Evolutionary conservation across 2,113 vertebrate species (phyloP).

Genomic region (Rhinichthys klamathensis): DNA sequence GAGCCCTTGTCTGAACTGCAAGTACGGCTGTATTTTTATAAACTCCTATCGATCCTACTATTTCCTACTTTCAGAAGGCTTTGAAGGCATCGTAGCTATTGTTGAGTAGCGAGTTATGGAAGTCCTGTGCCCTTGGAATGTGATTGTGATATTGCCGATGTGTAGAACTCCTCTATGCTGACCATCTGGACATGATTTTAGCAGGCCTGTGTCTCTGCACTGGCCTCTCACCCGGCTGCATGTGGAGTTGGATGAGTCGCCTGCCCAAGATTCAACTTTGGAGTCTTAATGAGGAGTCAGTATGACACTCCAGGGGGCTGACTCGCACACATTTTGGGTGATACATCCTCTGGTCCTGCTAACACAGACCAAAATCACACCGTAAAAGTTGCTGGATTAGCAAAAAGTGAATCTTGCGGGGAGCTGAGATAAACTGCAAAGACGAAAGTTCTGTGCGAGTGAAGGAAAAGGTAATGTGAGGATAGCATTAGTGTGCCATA

Average conservation of each 20-base stretch:
- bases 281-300: slow-evolving; percentile 53
- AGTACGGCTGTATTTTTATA: slow-evolving; percentile 6
- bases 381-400: slow-evolving; percentile 49
- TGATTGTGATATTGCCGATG: slow-evolving; percentile 34
- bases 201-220: slow-evolving; percentile 1
- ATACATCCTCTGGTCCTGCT: slow-evolving; percentile 58
- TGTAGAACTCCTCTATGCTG: slow-evolving; percentile 37
- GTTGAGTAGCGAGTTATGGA: not conserved
- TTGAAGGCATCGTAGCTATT: slow-evolving; percentile 12
- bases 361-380: slow-evolving; percentile 49
- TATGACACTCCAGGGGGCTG: slow-evolving; percentile 52
- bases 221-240: slow-evolving; percentile 30
- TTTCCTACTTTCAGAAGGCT: slow-evolving; percentile 11
- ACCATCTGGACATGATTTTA: slow-evolving; percentile 52
- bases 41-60: not conserved
- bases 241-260: slow-evolving; percentile 27
- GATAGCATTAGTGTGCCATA: slow-evolving; percentile 23
- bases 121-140: slow-evolving; percentile 31
- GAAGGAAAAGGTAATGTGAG: slow-evolving; percentile 28
- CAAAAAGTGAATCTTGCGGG: slow-evolving; percentile 42
- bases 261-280: slow-evolving; percentile 38
- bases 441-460: slow-evolving; percentile 19
- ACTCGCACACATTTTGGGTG: slow-evolving; percentile 45
- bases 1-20: not conserved
- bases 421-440: slow-evolving; percentile 25